Conservation (phyloP, 2,797 vertebrate genomes). For the Sarcoramphus papa region DNA sequence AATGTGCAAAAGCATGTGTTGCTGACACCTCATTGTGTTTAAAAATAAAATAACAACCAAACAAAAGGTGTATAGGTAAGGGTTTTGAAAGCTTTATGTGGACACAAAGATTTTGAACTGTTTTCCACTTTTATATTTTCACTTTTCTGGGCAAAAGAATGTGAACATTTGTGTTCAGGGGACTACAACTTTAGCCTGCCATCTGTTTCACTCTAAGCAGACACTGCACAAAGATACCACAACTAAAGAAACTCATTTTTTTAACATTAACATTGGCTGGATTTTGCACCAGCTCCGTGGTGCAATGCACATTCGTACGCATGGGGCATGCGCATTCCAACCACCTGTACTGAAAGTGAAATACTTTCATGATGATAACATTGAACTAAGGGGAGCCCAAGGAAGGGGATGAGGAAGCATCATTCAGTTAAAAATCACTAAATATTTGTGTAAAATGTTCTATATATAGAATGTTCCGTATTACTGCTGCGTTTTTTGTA, state of each 20-base stretch:
- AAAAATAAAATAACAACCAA: background rate
- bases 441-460: background rate
- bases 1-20: background rate
- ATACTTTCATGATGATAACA: background rate
- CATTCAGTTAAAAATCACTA: background rate
- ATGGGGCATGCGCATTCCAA: background rate
- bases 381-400: background rate
- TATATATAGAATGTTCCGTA: background rate
- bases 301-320: accelerated
- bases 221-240: background rate
- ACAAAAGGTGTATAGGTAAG: background rate
- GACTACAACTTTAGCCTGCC: background rate
- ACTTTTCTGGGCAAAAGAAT: background rate
- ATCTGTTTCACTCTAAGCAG: background rate
- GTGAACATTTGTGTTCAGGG: background rate
- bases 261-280: background rate
- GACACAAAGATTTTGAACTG: background rate
- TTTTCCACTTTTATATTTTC: background rate
- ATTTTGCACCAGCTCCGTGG: background rate
- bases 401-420: background rate
- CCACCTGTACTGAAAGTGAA: background rate
- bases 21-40: background rate
- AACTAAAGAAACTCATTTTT: background rate
- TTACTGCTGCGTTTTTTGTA: background rate
- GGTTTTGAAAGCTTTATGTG: background rate